Evolutionary conservation across 1,140 invertebrate genomes (phyloP), one percentile per base, ranked within the genome.

Genomic region (Drosophila murphyi): DNA sequence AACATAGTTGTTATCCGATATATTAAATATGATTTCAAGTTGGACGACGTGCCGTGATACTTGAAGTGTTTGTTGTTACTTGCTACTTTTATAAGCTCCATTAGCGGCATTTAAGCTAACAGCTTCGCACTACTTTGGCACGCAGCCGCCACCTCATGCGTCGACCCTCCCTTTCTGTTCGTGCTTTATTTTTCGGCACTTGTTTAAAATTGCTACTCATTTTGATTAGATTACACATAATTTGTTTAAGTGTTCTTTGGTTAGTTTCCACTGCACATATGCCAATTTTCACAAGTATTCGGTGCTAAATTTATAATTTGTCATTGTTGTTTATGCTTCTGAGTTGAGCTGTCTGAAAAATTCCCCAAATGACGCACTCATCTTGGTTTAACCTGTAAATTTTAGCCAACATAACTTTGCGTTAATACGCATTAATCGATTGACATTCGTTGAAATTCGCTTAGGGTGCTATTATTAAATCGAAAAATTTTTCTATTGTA

Each of bases 141-240:
- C 60, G 68, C 60, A 32, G 4, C 8, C 32, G 4, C 12, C 32
- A 32, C 8, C 28, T n/a, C 71, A 55, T 60, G 71, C 7, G 28
- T 48, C 12, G 34, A 32, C 43, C 28, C 10, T 29, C 29, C 10
- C 3, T 43, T 20, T 20, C 20, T 20, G 20, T 43, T 43, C 3
- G 8, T 6, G 5, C 8, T 39, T 6, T 55, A 2, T 39, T 45
- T 39, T 54, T 65, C 10, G 37, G 39, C 10, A 4, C 45, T 71
- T 32, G 39, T 51, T 60, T 54, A 20, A 54, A 54, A 52, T 52
- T 57, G 45, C 54, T 64, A 39, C 2, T 31, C 20, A n/a, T 28
- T 56, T 32, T 45, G 63, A 68, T 73, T 60, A 73, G 64, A 73
- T 73, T 69, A 73, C 61, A 50, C 2, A 10, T 69, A 55, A 69